Base-by-base conservation (phyloP, 2,888 invertebrate genomes). In the Leptura quadrifasciata region DNA sequence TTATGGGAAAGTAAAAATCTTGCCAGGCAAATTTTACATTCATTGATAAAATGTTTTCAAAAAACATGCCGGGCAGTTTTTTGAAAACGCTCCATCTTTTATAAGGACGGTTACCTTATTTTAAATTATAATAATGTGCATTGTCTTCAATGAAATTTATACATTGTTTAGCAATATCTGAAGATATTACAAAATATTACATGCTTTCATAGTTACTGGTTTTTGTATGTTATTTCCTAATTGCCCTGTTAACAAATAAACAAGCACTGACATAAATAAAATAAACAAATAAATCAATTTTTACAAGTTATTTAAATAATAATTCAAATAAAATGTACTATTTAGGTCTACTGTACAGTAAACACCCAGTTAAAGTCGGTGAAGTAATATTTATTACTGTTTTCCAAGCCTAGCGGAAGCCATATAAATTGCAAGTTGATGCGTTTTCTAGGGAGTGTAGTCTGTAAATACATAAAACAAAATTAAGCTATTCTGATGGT, bases 361-460 rank as follows among this genome's bases (percentile, higher is more conserved):
- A 69, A 69, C 67, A 27, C 55, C 8, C 52, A 17, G 21, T 68
- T 24, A 58, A 39, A 69, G 35, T 69, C 57, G 58, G 68, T 71
- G 47, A 27, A 61, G 74, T 55, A 70, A 65, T 69, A 69, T 64
- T 65, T 58, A 70, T 35, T 61, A n/a, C 27, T 61, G 58, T 60
- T 68, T 52, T 68, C 60, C 61, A 58, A 52, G 69, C 21, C 58
- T 65, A 27, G 24, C 61, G 69, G 70, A 74, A 74, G 75, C 70
- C 61, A 58, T 57, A 57, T 69, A 75, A 70, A 70, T 57, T 63
- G 70, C 68, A 47, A 17, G 69, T 64, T 63, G 52, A 64, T 74
- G 75, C 57, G 63, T 64, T 74, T 74, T 70, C 74, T 69, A 54
- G 64, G 65, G 75, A 65, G 70, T 75, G 70, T 39, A 39, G 2